phyloP scores from a whole-genome alignment of 2,888 invertebrate genomes.

The Frankliniella intonsa region DNA sequence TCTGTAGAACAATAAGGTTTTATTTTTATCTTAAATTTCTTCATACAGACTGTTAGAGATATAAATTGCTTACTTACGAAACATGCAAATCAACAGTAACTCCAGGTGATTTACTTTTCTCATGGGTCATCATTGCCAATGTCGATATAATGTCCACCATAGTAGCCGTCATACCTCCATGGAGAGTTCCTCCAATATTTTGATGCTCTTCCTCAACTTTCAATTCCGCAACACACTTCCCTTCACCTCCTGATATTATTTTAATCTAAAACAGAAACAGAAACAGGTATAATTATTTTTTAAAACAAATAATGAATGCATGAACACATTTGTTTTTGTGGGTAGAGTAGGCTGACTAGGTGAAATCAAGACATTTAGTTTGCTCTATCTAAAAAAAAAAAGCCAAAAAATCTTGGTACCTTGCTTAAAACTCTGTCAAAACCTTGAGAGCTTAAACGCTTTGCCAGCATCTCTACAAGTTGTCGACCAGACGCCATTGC shows the following conservation, averaged over 20 bases:
- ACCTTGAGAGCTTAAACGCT: not conserved
- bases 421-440: not conserved
- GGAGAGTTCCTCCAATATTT: conserved; percentile 68
- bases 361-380: not conserved
- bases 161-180: conserved; percentile 81
- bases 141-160: conserved; percentile 73
- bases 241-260: conserved; percentile 58
- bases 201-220: conserved; percentile 67
- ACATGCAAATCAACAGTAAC: conserved; percentile 80
- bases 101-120: conserved; percentile 58
- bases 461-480: not conserved
- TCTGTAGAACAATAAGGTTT: conserved; percentile 51
- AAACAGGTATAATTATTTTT: too few relatives aligned
- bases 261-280: conserved; percentile 44
- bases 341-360: not conserved
- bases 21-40: not conserved
- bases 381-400: not conserved
- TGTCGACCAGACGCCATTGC: not conserved
- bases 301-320: not conserved
- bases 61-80: conserved; percentile 53
- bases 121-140: conserved; percentile 67
- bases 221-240: conserved; percentile 70
- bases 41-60: not conserved
- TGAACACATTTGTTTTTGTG: not conserved
- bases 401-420: not conserved